Conservation (phyloP, 2,888 invertebrate species). For the Epistrophe eligans region DNA sequence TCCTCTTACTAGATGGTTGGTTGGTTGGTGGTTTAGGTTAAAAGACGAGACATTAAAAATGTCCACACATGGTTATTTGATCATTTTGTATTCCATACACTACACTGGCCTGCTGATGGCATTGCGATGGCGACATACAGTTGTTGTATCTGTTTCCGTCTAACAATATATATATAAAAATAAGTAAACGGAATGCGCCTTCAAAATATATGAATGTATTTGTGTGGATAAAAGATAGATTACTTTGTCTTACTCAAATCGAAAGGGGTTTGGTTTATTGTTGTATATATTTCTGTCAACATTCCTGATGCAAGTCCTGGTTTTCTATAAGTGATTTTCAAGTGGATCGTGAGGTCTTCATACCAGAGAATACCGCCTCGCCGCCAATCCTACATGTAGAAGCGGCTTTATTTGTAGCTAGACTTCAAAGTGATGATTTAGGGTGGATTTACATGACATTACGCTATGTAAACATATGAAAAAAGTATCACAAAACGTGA, state of each 20-base stretch:
- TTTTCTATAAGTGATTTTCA: conserved; percentile 46
- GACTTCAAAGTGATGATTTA: conserved; percentile 25
- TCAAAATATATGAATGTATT: neutral
- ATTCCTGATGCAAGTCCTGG: conserved; percentile 59
- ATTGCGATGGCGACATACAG: conserved; percentile 43
- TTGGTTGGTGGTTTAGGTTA: conserved; percentile 33
- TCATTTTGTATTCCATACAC: conserved; percentile 66
- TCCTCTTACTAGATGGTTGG: neutral
- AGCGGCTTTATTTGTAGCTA: neutral
- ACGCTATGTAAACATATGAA: conserved; percentile 40
- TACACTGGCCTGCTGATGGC: conserved; percentile 35
- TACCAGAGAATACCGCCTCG: neutral
- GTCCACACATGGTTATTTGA: conserved; percentile 74
- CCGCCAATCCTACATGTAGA: neutral
- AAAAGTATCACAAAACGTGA: conserved; percentile 14
- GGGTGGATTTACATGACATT: conserved; percentile 48
- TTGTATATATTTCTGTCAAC: conserved; percentile 57
- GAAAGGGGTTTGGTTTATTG: conserved; percentile 59
- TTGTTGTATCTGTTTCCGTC: conserved; percentile 64
- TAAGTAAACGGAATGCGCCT: conserved; percentile 42
- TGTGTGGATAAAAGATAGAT: conserved; percentile 21
- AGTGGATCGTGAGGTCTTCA: conserved; percentile 39
- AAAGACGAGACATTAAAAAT: conserved; percentile 56
- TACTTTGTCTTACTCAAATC: conserved; percentile 47
- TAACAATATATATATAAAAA: conserved; percentile 13